Percentiles rank a stretch among this genome's conserved stretches.
Conservation (phyloP, 2,113 vertebrate genomes). For the Ia io region DNA sequence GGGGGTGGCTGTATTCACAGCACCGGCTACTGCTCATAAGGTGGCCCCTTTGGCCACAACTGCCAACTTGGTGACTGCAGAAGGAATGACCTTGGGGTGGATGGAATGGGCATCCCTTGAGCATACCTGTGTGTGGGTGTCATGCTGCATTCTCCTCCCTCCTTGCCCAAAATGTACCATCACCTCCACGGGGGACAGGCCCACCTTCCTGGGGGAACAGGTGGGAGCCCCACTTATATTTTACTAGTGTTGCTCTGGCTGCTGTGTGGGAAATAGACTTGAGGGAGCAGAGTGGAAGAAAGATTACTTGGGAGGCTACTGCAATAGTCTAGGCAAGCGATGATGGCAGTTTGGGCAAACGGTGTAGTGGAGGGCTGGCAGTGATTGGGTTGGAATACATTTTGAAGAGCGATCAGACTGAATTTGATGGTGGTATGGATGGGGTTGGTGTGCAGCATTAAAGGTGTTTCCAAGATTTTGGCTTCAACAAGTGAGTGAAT, state of each 20-base stretch:
- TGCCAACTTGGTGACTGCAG: not conserved
- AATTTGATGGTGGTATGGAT: not conserved
- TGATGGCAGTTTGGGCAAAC: not conserved
- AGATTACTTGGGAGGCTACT: not conserved
- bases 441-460: not conserved
- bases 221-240: not conserved
- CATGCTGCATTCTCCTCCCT: not conserved
- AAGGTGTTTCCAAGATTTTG: not conserved
- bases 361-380: too few relatives aligned
- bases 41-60: not conserved
- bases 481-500: not conserved
- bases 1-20: rapidly evolving
- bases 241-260: not conserved
- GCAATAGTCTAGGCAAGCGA: not conserved
- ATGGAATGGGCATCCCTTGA: not conserved
- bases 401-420: not conserved
- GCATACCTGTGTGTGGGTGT: not conserved
- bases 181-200: not conserved
- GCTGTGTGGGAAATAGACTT: not conserved
- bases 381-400: not conserved
- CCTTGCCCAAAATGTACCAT: not conserved
- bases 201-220: not conserved
- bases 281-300: not conserved
- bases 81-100: too few relatives aligned
- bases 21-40: not conserved